Percentiles rank a stretch among this genome's conserved stretches.
Evolutionary conservation across 2,113 vertebrate species (phyloP).

Genomic region (Nibea albiflora): DNA sequence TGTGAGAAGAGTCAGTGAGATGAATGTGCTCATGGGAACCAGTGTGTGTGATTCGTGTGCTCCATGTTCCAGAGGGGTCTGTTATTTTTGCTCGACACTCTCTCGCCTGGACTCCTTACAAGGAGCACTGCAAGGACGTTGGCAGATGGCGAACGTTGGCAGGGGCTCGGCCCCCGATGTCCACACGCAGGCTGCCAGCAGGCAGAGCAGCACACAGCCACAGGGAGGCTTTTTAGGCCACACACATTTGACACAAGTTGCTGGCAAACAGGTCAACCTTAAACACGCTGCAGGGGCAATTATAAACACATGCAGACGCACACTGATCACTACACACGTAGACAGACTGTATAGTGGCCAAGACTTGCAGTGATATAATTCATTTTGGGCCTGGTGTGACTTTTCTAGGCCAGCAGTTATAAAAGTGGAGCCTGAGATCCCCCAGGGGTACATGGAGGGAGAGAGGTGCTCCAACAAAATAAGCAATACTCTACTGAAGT

Average conservation of each 20-base stretch:
- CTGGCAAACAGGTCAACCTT: slow-evolving; percentile 58
- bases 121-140: slow-evolving; percentile 46
- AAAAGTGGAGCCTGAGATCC: slow-evolving; percentile 40
- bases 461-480: slow-evolving; percentile 22
- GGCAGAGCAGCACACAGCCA: slow-evolving; percentile 18
- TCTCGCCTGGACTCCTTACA: slow-evolving; percentile 46
- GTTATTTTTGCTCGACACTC: slow-evolving; percentile 58
- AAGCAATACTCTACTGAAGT: slow-evolving; percentile 9
- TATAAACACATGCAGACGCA: slow-evolving; percentile 11
- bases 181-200: slow-evolving; percentile 40
- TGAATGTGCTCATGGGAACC: slow-evolving; percentile 16
- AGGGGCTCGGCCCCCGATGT: slow-evolving; percentile 25
- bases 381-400: slow-evolving; percentile 38
- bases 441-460: not conserved
- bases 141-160: slow-evolving; percentile 71
- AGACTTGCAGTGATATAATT: slow-evolving; percentile 42
- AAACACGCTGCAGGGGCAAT: slow-evolving; percentile 38
- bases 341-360: slow-evolving; percentile 17
- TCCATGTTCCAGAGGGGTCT: slow-evolving; percentile 49
- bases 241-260: slow-evolving; percentile 51
- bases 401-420: slow-evolving; percentile 64
- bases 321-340: slow-evolving; percentile 2
- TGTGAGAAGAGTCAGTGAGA: slow-evolving; percentile 43
- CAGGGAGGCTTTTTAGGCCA: slow-evolving; percentile 43
- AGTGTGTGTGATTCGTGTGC: slow-evolving; percentile 27